Conservation (phyloP, 1,140 invertebrate genomes). For the Oryctes rhinoceros region DNA sequence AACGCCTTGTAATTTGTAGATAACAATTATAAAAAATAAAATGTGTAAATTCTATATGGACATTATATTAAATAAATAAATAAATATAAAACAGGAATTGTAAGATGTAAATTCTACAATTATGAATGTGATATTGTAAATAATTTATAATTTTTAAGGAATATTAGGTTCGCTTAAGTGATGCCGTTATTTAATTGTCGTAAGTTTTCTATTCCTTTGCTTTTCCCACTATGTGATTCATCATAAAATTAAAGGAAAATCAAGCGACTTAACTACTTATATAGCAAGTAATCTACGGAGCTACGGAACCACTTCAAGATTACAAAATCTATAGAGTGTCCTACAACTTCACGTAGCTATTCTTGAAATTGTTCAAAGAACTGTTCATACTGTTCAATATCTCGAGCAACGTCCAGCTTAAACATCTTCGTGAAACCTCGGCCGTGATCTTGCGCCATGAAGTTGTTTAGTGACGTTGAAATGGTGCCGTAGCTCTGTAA, state of each 20-base stretch:
- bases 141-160: constrained; percentile 45
- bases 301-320: too few relatives aligned
- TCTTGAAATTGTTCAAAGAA: too few relatives aligned
- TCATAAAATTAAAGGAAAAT: background rate
- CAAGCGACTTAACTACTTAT: background rate
- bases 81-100: constrained; percentile 45
- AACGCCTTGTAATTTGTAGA: constrained; percentile 15
- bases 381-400: too few relatives aligned
- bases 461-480: too few relatives aligned
- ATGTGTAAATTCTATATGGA: constrained; percentile 29
- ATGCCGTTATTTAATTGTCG: background rate
- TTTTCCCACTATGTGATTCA: background rate
- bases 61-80: constrained; percentile 29
- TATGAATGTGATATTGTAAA: constrained; percentile 54
- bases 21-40: constrained; percentile 19
- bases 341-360: too few relatives aligned
- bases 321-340: too few relatives aligned
- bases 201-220: background rate
- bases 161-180: background rate
- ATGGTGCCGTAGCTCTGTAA: too few relatives aligned
- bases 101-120: constrained; percentile 50
- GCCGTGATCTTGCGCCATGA: too few relatives aligned
- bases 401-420: too few relatives aligned
- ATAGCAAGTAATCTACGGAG: too few relatives aligned
- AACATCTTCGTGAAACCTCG: too few relatives aligned